A percentile compares a stretch with the other conserved stretches of the same genome.
Conservation (phyloP, 2,888 invertebrate species). For the Andrena dorsata region DNA sequence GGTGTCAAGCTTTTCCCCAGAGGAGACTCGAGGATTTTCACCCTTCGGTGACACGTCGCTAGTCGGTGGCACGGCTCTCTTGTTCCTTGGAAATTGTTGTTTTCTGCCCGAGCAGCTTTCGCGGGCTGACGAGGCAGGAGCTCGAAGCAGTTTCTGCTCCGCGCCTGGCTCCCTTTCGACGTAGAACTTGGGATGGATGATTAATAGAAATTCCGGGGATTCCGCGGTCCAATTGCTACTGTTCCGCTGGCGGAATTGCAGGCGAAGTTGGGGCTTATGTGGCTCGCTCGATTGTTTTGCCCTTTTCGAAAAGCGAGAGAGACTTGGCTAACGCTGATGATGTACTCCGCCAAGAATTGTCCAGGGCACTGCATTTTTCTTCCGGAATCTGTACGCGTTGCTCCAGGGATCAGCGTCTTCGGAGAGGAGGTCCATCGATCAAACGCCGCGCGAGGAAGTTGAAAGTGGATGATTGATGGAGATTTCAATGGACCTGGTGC, state of each 20-base stretch:
- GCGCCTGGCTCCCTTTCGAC: not conserved
- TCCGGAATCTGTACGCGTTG: not conserved
- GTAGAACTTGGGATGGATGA: not conserved
- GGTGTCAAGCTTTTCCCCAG: slow-evolving; percentile 21
- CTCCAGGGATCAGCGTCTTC: not conserved
- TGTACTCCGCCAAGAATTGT: not conserved
- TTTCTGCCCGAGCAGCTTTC: slow-evolving; percentile 6
- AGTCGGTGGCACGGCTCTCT: slow-evolving; percentile 1
- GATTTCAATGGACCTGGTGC: not conserved
- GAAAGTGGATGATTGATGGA: not conserved
- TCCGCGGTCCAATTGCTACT: not conserved
- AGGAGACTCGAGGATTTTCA: slow-evolving; percentile 8
- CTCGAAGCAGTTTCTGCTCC: slow-evolving; percentile 1
- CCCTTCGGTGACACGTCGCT: slow-evolving; percentile 14
- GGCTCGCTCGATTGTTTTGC: not conserved
- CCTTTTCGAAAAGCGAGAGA: not conserved
- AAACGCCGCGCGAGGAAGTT: not conserved
- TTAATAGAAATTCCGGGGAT: slow-evolving; percentile 9
- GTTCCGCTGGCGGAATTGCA: not conserved
- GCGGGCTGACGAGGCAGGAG: slow-evolving; percentile 6
- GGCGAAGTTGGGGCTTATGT: not conserved
- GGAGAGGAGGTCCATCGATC: not conserved
- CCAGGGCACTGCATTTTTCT: not conserved
- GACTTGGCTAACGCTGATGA: not conserved
- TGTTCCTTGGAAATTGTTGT: slow-evolving; percentile 16